A percentile compares a stretch with the other conserved stretches of the same genome.
Conservation (phyloP, 2,888 invertebrate species). For the Orthonevra nobilis region DNA sequence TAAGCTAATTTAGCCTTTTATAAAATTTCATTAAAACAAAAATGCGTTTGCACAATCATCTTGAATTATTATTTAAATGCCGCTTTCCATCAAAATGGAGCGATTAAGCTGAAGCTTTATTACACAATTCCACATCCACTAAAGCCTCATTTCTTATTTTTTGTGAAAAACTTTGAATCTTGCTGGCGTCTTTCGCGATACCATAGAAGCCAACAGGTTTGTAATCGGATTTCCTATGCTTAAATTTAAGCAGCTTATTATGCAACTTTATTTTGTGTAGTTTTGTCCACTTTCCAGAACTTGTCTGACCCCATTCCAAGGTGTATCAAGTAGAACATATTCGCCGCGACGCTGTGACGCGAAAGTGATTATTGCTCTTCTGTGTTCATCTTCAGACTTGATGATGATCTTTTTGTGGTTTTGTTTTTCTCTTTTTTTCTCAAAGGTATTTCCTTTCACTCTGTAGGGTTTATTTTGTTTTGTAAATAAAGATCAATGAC, state of each 20-base stretch:
- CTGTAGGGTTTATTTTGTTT: neutral
- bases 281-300: conserved; percentile 24
- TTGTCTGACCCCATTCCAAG: conserved; percentile 39
- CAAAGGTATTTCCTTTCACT: conserved; percentile 18
- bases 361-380: conserved; percentile 47
- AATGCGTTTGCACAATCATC: neutral
- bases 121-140: conserved; percentile 10
- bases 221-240: conserved; percentile 33
- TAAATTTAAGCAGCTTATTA: conserved; percentile 41
- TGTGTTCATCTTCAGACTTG: conserved; percentile 26
- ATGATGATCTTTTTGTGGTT: neutral
- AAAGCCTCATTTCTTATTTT: neutral
- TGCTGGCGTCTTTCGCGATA: too few species aligned
- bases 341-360: conserved; percentile 7
- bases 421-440: conserved; percentile 3
- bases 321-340: conserved; percentile 14
- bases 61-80: too few species aligned
- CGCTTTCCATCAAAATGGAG: conserved; percentile 6
- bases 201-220: conserved; percentile 13
- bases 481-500: conserved; percentile 48
- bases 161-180: neutral
- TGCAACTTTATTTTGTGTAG: conserved; percentile 26
- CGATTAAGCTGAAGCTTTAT: too few species aligned
- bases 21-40: neutral
- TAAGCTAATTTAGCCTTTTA: conserved; percentile 17